Percentiles rank a stretch among this genome's conserved stretches.
Evolutionary conservation across 2,113 vertebrate genomes (phyloP).

Genomic region (Xyliphius kryptos): DNA sequence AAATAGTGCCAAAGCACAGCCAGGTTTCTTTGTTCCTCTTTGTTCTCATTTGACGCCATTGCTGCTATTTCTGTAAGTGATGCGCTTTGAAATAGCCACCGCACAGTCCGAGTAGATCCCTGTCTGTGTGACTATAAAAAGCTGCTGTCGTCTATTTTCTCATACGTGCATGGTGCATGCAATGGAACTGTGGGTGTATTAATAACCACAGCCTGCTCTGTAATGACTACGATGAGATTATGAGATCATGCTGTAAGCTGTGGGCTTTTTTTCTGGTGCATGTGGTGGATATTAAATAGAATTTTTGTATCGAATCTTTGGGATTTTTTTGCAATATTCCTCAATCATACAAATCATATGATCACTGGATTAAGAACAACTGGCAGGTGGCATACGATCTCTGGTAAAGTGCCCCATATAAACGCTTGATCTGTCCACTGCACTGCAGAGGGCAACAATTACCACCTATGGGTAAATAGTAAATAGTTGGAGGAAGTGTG

Average conservation of each 20-base stretch:
- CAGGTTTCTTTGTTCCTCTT: conserved; percentile 46
- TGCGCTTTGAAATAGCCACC: conserved; percentile 50
- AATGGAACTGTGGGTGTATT: conserved; percentile 57
- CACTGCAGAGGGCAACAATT: too few species aligned
- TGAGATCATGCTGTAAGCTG: conserved; percentile 16
- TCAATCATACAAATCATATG: too few species aligned
- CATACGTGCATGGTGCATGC: conserved; percentile 51
- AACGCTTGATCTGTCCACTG: too few species aligned
- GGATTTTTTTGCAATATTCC: neutral
- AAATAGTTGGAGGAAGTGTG: too few species aligned
- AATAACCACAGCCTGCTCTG: conserved; percentile 61
- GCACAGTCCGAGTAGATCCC: conserved; percentile 57
- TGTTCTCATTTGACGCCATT: conserved; percentile 33
- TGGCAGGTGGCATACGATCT: too few species aligned
- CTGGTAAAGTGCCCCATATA: too few species aligned
- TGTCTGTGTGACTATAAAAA: conserved; percentile 67
- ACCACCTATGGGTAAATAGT: too few species aligned
- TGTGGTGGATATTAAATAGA: conserved; percentile 20
- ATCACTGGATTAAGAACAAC: too few species aligned
- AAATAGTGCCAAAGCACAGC: conserved; percentile 30
- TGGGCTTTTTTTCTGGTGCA: conserved; percentile 1
- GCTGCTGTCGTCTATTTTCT: conserved; percentile 63
- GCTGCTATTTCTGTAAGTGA: conserved; percentile 46
- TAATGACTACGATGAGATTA: conserved; percentile 39
- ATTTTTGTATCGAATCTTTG: neutral